Evolutionary conservation across 2,113 vertebrate genomes (phyloP), one percentile per base, ranked within the genome.

Genomic region (Thinocorus orbignyianus): DNA sequence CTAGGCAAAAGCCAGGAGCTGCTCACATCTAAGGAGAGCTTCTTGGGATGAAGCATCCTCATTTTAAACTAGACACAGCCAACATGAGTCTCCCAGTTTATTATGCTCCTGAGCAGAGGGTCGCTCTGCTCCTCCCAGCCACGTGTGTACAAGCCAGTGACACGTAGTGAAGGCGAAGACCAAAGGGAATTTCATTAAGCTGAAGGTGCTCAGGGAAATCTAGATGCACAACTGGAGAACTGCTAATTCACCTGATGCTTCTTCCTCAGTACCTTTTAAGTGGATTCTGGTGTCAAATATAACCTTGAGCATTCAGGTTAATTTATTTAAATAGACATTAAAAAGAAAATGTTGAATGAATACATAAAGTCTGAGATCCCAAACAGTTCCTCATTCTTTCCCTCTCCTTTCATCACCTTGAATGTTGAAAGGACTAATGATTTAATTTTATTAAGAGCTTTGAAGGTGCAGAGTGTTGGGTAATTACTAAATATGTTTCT

Each of bases 391-490:
- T 88, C 80, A 88, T 94, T 96, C 92, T 95, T 96, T 88, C 13
- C 48, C 19, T 88, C 85, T 93, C 68, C 88, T 95, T 96, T 95
- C 57, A 71, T 95, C 94, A 95, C 83, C 85, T 93, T 89, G 64
- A 93, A 70, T 77, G 42, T 81, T 86, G 80, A 61, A 91, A 93
- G 86, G 72, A 93, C 89, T 95, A 95, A 95, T 90, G 73, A 93
- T 81, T 95, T 97, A 94, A 95, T 97, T 93, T 90, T 84, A 84
- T 94, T 95, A 94, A 91, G 55, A 76, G 76, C 68, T 95, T 81
- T 94, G 95, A 95, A 95, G 83, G 81, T 88, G 55, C 93, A 48
- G 78, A 86, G 28, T 80, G 76, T 64, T 90, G 71, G 66, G 51
- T 85, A 96, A 95, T 90, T 95, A 92, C 74, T 86, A 86, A 88